phyloP scores from a whole-genome alignment of 2,888 invertebrate genomes.

The Zygogramma bicolorata region DNA sequence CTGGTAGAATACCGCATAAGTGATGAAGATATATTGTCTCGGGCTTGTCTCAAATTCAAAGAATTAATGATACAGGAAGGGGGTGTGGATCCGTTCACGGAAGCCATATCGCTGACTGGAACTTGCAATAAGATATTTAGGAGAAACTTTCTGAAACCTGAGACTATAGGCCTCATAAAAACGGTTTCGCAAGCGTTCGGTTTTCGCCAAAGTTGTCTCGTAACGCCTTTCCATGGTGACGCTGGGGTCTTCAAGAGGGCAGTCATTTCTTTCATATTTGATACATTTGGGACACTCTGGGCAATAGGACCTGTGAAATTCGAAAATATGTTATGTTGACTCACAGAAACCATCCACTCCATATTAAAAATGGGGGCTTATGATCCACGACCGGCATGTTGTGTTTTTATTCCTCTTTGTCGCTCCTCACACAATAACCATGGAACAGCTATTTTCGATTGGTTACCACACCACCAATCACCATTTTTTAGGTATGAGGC shows the following conservation, averaged over 20 bases:
- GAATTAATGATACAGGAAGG: neutral
- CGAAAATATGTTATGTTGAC: constrained; percentile 36
- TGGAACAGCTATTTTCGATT: constrained; percentile 24
- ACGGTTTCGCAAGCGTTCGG: too few relatives aligned
- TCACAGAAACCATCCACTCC: constrained; percentile 36
- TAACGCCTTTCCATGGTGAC: constrained; percentile 23
- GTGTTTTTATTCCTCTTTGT: neutral
- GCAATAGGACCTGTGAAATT: constrained; percentile 42
- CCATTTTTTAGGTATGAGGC: constrained; percentile 51
- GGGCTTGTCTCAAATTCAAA: neutral
- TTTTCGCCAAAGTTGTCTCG: constrained; percentile 30
- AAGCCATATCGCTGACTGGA: constrained; percentile 45
- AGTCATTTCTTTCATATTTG: constrained; percentile 19
- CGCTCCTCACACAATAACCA: constrained; percentile 12
- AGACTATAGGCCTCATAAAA: constrained; percentile 52
- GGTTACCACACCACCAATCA: constrained; percentile 48
- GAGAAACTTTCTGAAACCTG: constrained; percentile 47
- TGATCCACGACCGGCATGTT: neutral
- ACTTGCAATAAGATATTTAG: constrained; percentile 49
- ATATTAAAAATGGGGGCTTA: neutral
- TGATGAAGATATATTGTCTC: neutral
- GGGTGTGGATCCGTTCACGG: constrained; percentile 44
- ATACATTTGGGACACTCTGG: constrained; percentile 34
- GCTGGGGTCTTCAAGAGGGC: constrained; percentile 15
- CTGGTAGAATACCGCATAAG: neutral